Evolutionary conservation across 2,797 vertebrate genomes (phyloP), one percentile per base, ranked within the genome.

Genomic region (Cyprinella venusta): DNA sequence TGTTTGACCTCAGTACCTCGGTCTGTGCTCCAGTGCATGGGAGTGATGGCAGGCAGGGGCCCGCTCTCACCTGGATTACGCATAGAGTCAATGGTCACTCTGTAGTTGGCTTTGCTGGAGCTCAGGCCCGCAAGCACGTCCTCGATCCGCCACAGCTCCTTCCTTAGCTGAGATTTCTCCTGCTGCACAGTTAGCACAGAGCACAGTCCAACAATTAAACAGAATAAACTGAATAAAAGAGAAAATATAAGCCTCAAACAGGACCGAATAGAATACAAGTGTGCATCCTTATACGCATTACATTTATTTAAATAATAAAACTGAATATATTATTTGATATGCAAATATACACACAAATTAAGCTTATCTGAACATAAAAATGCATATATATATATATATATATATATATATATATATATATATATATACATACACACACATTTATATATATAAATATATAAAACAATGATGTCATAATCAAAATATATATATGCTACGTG

Each of bases 141-240:
- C 93, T 99, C 97, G 64, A 99, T 97, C 91, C 97, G 96, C 98
- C 98, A 98, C 81, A 99, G 94, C 90, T 99, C 98, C 88, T 97
- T 99, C 82, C 96, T 96, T 91, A 99, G 94, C 93, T 97, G 96
- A 9, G 95, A 92, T 90, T 97, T 97, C 92, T 99, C 98, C 93
- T 97, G 91, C 92, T 93, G 87, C 82, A 85, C 83, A 76, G 70
- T 67, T 67, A 67, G 16, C 48, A 76, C 38, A 45, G 12, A 65
- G 24, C 19, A 26, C 6, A 81, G 15, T 72, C 79, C 24, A 61
- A 15, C 15, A 38, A 19, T 56, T 16, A 70, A 64, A 61, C 54
- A 70, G 45, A 76, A 40, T 2, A 67, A 10, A 65, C 1, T 10
- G 6, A n/a, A 45, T 30, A 26, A 82, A 48, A 42, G 38, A 10